Evolutionary conservation across 2,888 invertebrate species (phyloP).

Genomic region (Erebia palarica): DNA sequence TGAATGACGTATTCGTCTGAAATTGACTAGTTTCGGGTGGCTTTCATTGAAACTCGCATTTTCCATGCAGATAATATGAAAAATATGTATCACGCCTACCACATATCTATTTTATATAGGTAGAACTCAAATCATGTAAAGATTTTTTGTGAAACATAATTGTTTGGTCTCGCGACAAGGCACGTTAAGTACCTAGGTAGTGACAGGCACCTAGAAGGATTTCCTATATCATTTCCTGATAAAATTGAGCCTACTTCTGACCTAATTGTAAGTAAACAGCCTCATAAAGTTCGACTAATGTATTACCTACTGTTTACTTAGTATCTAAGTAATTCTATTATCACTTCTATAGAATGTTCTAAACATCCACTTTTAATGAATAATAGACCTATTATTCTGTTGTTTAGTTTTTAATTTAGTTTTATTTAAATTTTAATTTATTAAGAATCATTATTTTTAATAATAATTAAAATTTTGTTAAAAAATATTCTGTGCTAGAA

Average conservation of each 20-base stretch:
- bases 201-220: conserved; percentile 24
- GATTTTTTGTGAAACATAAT: background rate
- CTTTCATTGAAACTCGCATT: too few relatives aligned
- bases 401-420: too few relatives aligned
- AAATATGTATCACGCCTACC: too few relatives aligned
- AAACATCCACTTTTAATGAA: background rate
- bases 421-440: too few relatives aligned
- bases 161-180: conserved; percentile 12
- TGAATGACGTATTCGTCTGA: too few relatives aligned
- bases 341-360: conserved; percentile 1
- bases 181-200: background rate
- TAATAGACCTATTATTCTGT: background rate
- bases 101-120: background rate
- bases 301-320: background rate
- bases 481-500: too few relatives aligned
- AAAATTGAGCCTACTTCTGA: background rate
- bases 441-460: too few relatives aligned
- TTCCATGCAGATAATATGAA: too few relatives aligned
- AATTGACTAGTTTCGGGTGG: too few relatives aligned
- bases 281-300: too few relatives aligned
- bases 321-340: background rate
- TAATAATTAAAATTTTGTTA: too few relatives aligned
- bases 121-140: background rate
- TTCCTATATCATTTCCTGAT: conserved; percentile 35
- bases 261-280: too few relatives aligned